These are phyloP conservation scores for Sebastes matsubarae DNA, from an alignment of 2,797 vertebrate species.

Conservation along the genomic window DNA sequence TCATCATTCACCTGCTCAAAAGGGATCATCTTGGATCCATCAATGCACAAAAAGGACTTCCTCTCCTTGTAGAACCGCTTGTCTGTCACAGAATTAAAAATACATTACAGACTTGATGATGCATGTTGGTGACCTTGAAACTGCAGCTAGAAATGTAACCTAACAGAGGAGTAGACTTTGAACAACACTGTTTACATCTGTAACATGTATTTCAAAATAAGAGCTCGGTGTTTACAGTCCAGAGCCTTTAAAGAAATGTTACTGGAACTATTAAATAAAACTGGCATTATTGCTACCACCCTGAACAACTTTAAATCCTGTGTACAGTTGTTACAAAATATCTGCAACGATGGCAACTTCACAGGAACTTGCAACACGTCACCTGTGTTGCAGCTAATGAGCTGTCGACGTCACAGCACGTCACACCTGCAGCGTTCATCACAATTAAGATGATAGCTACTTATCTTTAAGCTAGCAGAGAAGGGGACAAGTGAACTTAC, in stretches of 20 bases:
- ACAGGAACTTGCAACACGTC: not conserved
- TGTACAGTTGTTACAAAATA: not conserved
- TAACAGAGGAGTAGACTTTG: not conserved
- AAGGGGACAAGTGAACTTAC: conserved; percentile 66
- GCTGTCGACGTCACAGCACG: not conserved
- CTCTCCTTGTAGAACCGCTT: conserved; percentile 82
- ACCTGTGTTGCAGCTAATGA: not conserved
- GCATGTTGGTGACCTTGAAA: conserved; percentile 1
- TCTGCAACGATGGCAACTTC: not conserved
- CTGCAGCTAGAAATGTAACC: not conserved
- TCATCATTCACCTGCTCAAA: conserved; percentile 83
- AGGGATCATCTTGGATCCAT: conserved; percentile 79
- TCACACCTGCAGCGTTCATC: not conserved
- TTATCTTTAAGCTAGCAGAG: conserved; percentile 46
- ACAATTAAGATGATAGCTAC: not conserved
- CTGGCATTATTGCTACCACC: not conserved
- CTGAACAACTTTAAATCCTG: not conserved
- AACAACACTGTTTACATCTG: not conserved
- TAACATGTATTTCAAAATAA: not conserved
- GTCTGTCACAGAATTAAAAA: conserved; percentile 55
- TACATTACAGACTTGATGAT: not conserved
- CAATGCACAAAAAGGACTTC: conserved; percentile 79
- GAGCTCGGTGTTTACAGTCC: not conserved
- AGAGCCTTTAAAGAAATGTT: not conserved
- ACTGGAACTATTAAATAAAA: not conserved